Conservation (phyloP, 2,888 invertebrate species). For the Acronicta aceris region DNA sequence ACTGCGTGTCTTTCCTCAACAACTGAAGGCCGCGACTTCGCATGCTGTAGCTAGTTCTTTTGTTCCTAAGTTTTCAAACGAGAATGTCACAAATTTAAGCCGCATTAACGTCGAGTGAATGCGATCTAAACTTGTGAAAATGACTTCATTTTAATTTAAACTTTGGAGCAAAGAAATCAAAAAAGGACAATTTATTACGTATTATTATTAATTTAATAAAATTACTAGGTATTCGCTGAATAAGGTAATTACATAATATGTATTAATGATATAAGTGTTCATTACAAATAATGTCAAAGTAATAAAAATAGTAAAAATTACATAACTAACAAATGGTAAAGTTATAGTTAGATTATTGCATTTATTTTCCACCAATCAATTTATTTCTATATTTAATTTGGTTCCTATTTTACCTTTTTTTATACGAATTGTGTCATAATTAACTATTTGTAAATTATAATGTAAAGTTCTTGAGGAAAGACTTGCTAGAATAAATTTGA, state of each 20-base stretch:
- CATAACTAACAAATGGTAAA: slow-evolving; percentile 45
- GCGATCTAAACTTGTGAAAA: no score
- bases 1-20: slow-evolving; percentile 91
- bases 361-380: slow-evolving; percentile 66
- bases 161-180: slow-evolving; percentile 18
- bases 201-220: slow-evolving; percentile 49
- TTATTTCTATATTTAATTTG: slow-evolving; percentile 60
- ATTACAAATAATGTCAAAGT: slow-evolving; percentile 36
- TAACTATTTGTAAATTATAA: slow-evolving; percentile 57
- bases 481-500: slow-evolving; percentile 71
- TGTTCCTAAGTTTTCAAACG: slow-evolving; percentile 19
- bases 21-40: slow-evolving; percentile 67
- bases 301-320: slow-evolving; percentile 63
- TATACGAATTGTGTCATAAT: slow-evolving; percentile 65
- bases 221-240: slow-evolving; percentile 37
- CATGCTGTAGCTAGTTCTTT: slow-evolving; percentile 1
- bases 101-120: no score
- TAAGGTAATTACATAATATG: slow-evolving; percentile 35
- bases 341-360: slow-evolving; percentile 65
- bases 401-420: slow-evolving; percentile 63
- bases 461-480: slow-evolving; percentile 79
- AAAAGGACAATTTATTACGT: slow-evolving; percentile 50
- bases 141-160: no score
- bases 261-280: slow-evolving; percentile 34
- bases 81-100: background rate